Conservation (phyloP, 2,888 invertebrate species). For the Diarsia dahlii region DNA sequence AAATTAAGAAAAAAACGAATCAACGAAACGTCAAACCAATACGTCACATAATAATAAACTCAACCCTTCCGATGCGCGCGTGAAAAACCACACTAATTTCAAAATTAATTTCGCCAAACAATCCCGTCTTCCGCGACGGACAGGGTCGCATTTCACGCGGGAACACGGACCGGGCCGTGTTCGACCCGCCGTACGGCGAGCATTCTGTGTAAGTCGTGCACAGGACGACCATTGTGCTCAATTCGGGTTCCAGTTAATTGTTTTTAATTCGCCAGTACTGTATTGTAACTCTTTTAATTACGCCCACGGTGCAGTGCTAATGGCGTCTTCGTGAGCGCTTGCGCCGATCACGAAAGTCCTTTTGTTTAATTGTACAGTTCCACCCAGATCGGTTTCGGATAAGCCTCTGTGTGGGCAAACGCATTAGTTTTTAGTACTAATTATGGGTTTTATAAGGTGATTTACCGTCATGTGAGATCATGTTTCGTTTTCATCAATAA, state of each 20-base stretch:
- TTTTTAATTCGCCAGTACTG: conserved; percentile 88
- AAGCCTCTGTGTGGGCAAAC: conserved; percentile 68
- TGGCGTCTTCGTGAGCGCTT: conserved; percentile 83
- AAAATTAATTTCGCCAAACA: conserved; percentile 69
- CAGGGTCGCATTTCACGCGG: conserved; percentile 67
- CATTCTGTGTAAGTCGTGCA: conserved; percentile 79
- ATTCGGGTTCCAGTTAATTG: conserved; percentile 88
- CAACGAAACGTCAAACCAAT: conserved; percentile 12
- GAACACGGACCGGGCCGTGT: conserved; percentile 64
- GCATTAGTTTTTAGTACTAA: conserved; percentile 68
- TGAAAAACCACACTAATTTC: conserved; percentile 62
- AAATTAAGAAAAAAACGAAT: neutral
- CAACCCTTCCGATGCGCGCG: conserved; percentile 43
- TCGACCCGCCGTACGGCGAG: conserved; percentile 56
- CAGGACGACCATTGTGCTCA: conserved; percentile 85
- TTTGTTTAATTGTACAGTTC: conserved; percentile 83
- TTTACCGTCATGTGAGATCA: conserved; percentile 63
- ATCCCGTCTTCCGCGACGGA: conserved; percentile 60
- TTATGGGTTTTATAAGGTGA: conserved; percentile 63
- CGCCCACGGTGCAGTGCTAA: conserved; percentile 86
- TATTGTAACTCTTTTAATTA: conserved; percentile 90
- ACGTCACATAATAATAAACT: conserved; percentile 11
- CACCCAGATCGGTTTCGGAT: conserved; percentile 72
- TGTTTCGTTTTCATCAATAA: conserved; percentile 60
- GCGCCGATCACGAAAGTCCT: conserved; percentile 81